Percentiles rank a stretch among this genome's conserved stretches.
phyloP scores from a whole-genome alignment of 2,113 vertebrate genomes.

The Uropsilus gracilis region DNA sequence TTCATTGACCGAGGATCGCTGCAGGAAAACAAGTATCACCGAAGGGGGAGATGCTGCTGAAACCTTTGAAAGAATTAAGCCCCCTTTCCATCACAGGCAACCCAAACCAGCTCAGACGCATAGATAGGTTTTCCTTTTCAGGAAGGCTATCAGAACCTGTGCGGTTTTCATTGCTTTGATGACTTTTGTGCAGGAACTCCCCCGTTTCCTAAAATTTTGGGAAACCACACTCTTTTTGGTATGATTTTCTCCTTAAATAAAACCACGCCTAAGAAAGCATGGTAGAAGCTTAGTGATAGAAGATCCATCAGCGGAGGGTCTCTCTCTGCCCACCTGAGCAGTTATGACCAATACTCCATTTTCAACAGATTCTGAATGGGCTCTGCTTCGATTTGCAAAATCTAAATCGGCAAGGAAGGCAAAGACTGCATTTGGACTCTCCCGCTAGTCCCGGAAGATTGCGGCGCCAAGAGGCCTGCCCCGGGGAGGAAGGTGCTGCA shows the following conservation, averaged over 20 bases:
- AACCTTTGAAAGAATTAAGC: slow-evolving; percentile 46
- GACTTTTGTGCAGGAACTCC: slow-evolving; percentile 64
- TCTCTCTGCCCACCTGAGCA: not conserved
- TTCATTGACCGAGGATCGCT: slow-evolving; percentile 76
- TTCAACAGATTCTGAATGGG: not conserved
- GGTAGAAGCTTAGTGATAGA: slow-evolving; percentile 47
- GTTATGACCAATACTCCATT: not conserved
- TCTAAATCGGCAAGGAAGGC: not conserved
- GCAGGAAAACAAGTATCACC: slow-evolving; percentile 78
- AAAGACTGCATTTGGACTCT: not conserved
- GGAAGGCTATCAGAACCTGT: slow-evolving; percentile 61
- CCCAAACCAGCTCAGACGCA: slow-evolving; percentile 69
- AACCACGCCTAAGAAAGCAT: slow-evolving; percentile 69
- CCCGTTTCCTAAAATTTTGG: slow-evolving; percentile 62
- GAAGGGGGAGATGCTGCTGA: slow-evolving; percentile 53
- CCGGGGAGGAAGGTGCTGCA: not conserved
- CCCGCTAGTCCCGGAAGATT: not conserved
- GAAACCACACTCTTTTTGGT: slow-evolving; percentile 59
- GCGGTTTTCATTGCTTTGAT: slow-evolving; percentile 80
- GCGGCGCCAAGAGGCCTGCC: not conserved
- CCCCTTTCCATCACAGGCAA: slow-evolving; percentile 43
- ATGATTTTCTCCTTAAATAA: slow-evolving; percentile 69
- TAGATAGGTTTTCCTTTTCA: slow-evolving; percentile 61
- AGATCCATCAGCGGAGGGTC: slow-evolving; percentile 28
- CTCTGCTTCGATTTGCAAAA: not conserved